These are phyloP conservation scores for Watersipora subatra DNA, from an alignment of 1,140 invertebrate species.

Conservation along the genomic window DNA sequence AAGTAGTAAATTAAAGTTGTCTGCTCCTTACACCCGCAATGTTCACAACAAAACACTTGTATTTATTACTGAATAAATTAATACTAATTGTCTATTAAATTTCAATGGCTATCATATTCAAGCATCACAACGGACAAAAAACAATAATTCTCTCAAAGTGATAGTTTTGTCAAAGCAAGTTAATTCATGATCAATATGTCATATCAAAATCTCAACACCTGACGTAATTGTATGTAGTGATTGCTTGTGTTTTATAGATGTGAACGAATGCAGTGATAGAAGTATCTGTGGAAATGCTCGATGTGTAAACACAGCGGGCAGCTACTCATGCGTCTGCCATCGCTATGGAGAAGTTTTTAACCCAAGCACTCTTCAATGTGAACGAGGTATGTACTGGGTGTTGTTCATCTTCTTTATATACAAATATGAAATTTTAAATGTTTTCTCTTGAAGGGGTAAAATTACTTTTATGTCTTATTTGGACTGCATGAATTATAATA, in stretches of 20 bases:
- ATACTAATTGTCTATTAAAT: too few species aligned
- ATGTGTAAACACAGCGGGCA: constrained; percentile 38
- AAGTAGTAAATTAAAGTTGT: too few species aligned
- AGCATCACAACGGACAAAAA: too few species aligned
- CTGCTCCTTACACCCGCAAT: too few species aligned
- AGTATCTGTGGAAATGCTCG: constrained; percentile 67
- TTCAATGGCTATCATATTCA: too few species aligned
- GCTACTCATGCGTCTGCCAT: constrained; percentile 36
- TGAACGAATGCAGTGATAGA: constrained; percentile 64
- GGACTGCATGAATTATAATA: not conserved
- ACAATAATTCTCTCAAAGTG: too few species aligned
- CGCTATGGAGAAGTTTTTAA: constrained; percentile 48
- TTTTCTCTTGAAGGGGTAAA: not conserved
- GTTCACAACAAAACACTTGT: too few species aligned
- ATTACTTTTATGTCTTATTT: not conserved
- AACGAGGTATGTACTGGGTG: constrained; percentile 31
- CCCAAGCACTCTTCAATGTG: constrained; percentile 33
- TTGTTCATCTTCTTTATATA: not conserved
- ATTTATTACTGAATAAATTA: too few species aligned
- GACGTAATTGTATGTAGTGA: too few species aligned
- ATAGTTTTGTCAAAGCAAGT: too few species aligned
- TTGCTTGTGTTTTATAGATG: constrained; percentile 46
- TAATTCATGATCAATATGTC: too few species aligned
- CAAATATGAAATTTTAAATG: not conserved
- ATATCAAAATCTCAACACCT: too few species aligned